Conservation (phyloP, 2,797 vertebrate genomes). For the Galagoides demidoff region DNA sequence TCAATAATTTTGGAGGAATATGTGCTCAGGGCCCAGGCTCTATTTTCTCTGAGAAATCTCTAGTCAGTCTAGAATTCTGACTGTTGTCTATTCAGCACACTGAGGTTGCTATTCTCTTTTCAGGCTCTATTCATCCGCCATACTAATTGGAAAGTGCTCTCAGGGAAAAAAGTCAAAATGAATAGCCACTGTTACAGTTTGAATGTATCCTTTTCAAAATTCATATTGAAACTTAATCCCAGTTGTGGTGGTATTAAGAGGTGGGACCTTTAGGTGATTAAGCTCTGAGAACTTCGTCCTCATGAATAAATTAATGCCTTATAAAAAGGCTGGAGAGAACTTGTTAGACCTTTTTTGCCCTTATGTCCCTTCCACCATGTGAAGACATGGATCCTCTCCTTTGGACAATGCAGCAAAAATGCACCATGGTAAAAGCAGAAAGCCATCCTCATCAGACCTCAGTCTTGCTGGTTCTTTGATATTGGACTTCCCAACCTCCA, state of each 20-base stretch:
- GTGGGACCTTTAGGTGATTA: background rate
- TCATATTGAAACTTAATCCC: too few species aligned
- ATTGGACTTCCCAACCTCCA: background rate
- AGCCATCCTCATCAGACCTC: background rate
- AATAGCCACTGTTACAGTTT: background rate
- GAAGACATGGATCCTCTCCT: background rate
- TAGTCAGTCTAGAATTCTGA: background rate
- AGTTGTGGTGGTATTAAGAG: background rate
- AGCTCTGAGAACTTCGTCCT: background rate
- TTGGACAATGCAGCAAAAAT: background rate
- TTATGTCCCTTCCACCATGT: background rate
- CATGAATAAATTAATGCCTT: background rate
- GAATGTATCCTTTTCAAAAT: background rate
- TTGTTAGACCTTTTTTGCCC: background rate
- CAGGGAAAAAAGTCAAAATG: background rate
- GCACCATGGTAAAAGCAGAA: background rate
- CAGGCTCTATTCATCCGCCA: background rate
- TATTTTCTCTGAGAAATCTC: background rate
- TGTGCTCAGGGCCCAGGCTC: background rate
- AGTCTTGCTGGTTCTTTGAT: background rate
- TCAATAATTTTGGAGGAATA: background rate
- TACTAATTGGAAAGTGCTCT: background rate
- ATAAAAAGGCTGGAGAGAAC: background rate
- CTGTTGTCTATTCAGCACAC: background rate
- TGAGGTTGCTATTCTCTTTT: background rate